A percentile compares a stretch with the other conserved stretches of the same genome.
These are phyloP conservation scores for Blastobasis lacticolella DNA, from an alignment of 2,888 invertebrate genomes.

Conservation along the genomic window DNA sequence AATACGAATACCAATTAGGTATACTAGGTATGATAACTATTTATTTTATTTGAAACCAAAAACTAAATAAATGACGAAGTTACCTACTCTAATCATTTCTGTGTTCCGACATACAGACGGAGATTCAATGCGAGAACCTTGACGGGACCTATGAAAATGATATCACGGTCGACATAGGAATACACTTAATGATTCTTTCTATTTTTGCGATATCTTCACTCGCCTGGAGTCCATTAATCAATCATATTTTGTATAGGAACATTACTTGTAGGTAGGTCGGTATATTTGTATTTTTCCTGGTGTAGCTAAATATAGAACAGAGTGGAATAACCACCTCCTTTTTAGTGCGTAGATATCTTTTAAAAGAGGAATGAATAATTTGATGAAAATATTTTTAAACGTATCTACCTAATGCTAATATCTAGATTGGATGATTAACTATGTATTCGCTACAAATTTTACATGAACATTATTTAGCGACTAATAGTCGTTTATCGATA, in stretches of 20 bases:
- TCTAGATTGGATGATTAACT: too few species aligned
- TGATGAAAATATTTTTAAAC: too few species aligned
- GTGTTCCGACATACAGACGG: slow-evolving; percentile 35
- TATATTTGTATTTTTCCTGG: background rate
- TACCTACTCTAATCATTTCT: slow-evolving; percentile 26
- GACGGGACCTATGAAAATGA: slow-evolving; percentile 63
- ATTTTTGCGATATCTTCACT: slow-evolving; percentile 55
- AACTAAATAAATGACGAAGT: background rate
- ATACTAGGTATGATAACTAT: too few species aligned
- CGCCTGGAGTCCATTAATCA: slow-evolving; percentile 42
- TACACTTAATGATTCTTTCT: slow-evolving; percentile 67
- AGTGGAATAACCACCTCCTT: too few species aligned
- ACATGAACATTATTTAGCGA: too few species aligned
- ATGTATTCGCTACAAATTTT: too few species aligned
- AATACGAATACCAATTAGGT: too few species aligned
- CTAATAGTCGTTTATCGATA: too few species aligned
- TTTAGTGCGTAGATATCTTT: too few species aligned
- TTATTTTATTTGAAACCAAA: too few species aligned
- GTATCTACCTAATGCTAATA: too few species aligned
- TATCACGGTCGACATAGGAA: slow-evolving; percentile 64
- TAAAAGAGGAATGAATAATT: too few species aligned
- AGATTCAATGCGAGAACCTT: slow-evolving; percentile 27
- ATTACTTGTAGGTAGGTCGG: background rate
- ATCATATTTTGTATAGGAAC: slow-evolving; percentile 47
- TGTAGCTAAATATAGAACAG: background rate